Conservation (phyloP, 2,888 invertebrate genomes). For the Cantharis flavilabris region DNA sequence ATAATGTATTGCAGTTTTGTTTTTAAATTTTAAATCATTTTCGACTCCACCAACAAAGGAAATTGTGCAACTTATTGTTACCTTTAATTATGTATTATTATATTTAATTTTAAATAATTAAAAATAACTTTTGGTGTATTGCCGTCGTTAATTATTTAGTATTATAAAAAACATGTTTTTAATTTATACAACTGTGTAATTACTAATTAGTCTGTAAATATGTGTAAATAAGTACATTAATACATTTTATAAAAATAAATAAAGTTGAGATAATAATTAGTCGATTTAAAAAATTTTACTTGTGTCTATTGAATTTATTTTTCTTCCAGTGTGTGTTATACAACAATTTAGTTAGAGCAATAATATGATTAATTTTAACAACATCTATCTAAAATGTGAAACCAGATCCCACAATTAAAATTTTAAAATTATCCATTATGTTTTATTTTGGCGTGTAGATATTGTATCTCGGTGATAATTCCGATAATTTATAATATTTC, state of each 20-base stretch:
- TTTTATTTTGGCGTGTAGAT: conserved; percentile 23
- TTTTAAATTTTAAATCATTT: too few relatives aligned
- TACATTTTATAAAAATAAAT: not conserved
- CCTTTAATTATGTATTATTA: too few relatives aligned
- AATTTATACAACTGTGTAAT: not conserved
- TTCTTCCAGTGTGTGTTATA: not conserved
- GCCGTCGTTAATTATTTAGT: not conserved
- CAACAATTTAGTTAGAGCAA: not conserved
- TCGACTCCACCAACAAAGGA: too few relatives aligned
- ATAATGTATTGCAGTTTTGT: too few relatives aligned
- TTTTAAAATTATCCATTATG: not conserved
- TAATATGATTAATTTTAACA: not conserved
- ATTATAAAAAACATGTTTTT: not conserved
- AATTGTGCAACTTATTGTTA: too few relatives aligned
- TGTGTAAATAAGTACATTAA: not conserved
- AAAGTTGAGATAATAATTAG: not conserved
- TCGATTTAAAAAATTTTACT: not conserved
- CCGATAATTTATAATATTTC: conserved; percentile 19
- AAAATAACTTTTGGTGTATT: not conserved
- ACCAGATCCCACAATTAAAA: not conserved
- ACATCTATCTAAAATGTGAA: not conserved
- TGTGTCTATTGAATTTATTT: not conserved
- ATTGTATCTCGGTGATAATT: conserved; percentile 20
- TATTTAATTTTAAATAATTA: not conserved
- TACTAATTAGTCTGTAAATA: not conserved